These are phyloP conservation scores for Sebastiscus albofasciatus DNA, from an alignment of 2,797 vertebrate genomes.

Conservation along the genomic window DNA sequence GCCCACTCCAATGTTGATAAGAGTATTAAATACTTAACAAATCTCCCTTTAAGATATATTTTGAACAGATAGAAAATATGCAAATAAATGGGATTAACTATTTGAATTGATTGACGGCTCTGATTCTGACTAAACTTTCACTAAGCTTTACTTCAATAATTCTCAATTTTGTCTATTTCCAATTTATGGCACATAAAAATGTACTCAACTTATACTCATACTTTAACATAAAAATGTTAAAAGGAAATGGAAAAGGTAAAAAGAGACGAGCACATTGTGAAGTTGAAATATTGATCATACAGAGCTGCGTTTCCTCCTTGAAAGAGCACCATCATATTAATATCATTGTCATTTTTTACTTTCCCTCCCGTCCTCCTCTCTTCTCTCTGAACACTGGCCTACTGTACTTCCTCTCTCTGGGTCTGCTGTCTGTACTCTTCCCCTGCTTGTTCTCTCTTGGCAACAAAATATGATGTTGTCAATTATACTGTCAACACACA, in stretches of 20 bases:
- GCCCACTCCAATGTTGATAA: too few relatives aligned
- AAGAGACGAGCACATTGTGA: background rate
- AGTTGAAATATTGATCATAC: background rate
- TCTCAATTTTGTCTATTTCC: background rate
- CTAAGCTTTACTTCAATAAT: background rate
- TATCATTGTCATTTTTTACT: background rate
- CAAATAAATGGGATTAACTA: too few relatives aligned
- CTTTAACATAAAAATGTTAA: background rate
- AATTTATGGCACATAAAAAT: background rate
- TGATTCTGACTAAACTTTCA: background rate
- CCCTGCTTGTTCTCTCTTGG: background rate
- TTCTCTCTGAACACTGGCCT: background rate
- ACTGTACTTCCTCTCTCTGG: background rate
- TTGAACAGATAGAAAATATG: too few relatives aligned
- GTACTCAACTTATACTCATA: background rate
- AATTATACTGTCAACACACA: constrained; percentile 17
- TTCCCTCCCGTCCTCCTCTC: background rate
- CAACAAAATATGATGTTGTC: constrained; percentile 6
- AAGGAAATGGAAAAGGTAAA: background rate
- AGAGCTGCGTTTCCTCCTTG: background rate
- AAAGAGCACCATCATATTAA: background rate
- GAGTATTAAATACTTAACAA: too few relatives aligned
- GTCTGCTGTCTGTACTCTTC: background rate
- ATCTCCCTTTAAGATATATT: too few relatives aligned
- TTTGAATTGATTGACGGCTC: too few relatives aligned